Percentiles rank a stretch among this genome's conserved stretches.
Conservation (phyloP, 53 echinoderm and acorn worm species). For the Actinopyga echinites region DNA sequence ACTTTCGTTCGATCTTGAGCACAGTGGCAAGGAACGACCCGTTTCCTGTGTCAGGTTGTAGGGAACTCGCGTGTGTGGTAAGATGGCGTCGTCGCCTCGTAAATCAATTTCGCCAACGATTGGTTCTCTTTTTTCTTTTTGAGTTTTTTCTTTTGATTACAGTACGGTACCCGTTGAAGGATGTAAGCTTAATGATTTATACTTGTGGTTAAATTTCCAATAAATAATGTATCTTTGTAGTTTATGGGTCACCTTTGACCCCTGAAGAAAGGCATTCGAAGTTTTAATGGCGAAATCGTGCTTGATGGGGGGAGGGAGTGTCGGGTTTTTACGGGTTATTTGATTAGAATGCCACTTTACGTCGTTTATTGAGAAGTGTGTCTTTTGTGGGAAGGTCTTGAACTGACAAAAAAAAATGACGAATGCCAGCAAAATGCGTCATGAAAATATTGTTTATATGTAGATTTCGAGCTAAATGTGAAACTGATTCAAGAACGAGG, state of each 20-base stretch:
- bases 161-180: background rate
- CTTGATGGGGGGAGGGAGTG: constrained; percentile 20
- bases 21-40: constrained; percentile 20
- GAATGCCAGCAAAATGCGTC: constrained; percentile 22
- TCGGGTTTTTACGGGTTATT: constrained; percentile 23
- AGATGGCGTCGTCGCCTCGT: constrained; percentile 5
- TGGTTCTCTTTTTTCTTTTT: background rate
- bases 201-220: constrained; percentile 6
- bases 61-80: constrained; percentile 8
- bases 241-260: constrained; percentile 29
- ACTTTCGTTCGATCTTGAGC: constrained; percentile 15
- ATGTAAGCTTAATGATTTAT: constrained; percentile 20
- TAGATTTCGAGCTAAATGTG: too few species aligned
- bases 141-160: background rate
- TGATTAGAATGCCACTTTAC: constrained; percentile 19
- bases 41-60: constrained; percentile 7
- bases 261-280: background rate
- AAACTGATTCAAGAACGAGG: too few species aligned
- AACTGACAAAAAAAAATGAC: constrained; percentile 25
- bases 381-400: background rate
- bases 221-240: constrained; percentile 6
- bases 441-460: background rate
- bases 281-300: constrained; percentile 38
- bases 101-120: constrained; percentile 23
- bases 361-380: background rate